These are phyloP conservation scores for Dicrurus megarhynchus DNA, from an alignment of 2,113 vertebrate species.

Conservation along the genomic window DNA sequence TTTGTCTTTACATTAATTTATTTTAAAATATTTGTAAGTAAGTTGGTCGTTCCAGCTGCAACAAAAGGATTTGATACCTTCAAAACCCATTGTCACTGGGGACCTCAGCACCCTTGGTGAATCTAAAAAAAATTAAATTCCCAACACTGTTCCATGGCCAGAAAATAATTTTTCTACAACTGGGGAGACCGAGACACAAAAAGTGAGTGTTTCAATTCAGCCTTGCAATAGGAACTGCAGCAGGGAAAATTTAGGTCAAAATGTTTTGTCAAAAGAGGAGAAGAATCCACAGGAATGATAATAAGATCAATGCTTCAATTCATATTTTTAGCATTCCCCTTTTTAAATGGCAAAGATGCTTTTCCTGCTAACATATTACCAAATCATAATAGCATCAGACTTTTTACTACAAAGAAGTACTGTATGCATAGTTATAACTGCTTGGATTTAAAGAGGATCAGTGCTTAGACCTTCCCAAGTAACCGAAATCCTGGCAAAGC, in stretches of 20 bases:
- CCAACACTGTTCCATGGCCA: neutral
- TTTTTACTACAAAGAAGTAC: neutral
- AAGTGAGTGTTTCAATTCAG: neutral
- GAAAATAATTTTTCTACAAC: neutral
- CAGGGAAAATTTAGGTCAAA: neutral
- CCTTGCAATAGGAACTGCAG: neutral
- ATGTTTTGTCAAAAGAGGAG: neutral
- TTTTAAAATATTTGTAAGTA: neutral
- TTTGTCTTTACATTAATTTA: conserved; percentile 20
- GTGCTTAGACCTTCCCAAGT: neutral
- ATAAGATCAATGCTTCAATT: neutral
- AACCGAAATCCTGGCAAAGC: neutral
- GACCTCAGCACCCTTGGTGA: neutral
- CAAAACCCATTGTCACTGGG: neutral
- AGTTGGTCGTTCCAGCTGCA: neutral
- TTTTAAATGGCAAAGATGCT: neutral
- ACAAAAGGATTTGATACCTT: neutral
- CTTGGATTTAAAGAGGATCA: neutral
- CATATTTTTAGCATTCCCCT: neutral
- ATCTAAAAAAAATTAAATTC: neutral
- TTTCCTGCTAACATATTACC: neutral
- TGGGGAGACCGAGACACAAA: neutral
- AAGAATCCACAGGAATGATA: neutral
- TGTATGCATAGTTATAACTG: neutral
- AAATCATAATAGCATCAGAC: neutral